A percentile compares a stretch with the other conserved stretches of the same genome.
Conservation (phyloP, 1,140 invertebrate genomes). For the Drosophila pseudoobscura region DNA sequence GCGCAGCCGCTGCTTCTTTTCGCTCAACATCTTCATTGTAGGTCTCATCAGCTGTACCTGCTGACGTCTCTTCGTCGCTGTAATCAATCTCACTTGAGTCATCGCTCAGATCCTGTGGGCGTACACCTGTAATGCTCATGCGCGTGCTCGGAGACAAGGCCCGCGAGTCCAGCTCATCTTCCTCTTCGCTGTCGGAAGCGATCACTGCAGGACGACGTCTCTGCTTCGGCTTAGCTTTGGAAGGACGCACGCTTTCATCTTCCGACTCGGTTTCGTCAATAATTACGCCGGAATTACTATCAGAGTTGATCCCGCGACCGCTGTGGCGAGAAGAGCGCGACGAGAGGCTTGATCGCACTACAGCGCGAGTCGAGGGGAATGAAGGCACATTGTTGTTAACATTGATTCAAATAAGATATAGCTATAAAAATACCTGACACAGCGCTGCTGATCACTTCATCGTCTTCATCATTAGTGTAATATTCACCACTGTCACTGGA, state of each 20-base stretch:
- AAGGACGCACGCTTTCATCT: slow-evolving; percentile 1
- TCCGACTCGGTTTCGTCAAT: slow-evolving; percentile 41
- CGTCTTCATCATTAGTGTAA: slow-evolving; percentile 35
- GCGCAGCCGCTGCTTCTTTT: neutral
- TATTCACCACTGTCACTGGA: slow-evolving; percentile 52
- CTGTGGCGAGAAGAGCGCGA: slow-evolving; percentile 18
- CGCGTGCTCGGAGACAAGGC: slow-evolving; percentile 72
- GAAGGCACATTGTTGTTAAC: neutral
- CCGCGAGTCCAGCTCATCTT: slow-evolving; percentile 64
- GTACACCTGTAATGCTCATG: slow-evolving; percentile 78
- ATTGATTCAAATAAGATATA: too few species aligned
- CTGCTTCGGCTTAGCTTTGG: neutral
- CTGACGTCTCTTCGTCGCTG: slow-evolving; percentile 35
- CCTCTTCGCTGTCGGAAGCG: slow-evolving; percentile 59
- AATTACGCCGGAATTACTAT: slow-evolving; percentile 37
- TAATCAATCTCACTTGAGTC: slow-evolving; percentile 76
- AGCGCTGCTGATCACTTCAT: slow-evolving; percentile 21
- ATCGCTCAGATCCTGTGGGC: slow-evolving; percentile 63
- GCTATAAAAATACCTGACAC: slow-evolving; percentile 33
- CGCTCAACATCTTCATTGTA: slow-evolving; percentile 5
- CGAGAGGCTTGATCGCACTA: slow-evolving; percentile 41
- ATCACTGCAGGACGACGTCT: neutral
- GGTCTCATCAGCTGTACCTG: neutral
- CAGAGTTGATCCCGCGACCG: neutral
- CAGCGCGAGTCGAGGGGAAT: neutral